These are phyloP conservation scores for Lasioglossum morio DNA, from an alignment of 2,888 invertebrate species.

Conservation along the genomic window DNA sequence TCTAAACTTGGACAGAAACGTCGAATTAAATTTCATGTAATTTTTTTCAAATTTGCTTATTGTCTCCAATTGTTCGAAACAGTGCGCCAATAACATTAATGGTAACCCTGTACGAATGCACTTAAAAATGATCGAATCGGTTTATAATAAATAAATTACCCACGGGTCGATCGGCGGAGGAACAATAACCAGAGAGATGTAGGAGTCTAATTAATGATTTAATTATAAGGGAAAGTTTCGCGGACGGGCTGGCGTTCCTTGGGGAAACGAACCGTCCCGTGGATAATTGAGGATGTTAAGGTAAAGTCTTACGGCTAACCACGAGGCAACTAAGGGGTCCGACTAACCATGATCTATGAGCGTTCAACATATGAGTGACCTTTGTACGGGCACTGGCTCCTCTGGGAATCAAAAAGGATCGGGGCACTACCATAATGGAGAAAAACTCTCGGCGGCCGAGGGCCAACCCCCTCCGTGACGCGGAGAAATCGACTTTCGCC, in stretches of 20 bases:
- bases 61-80: no score
- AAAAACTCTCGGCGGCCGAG: conserved; percentile 67
- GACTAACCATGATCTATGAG: conserved; percentile 82
- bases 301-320: conserved; percentile 75
- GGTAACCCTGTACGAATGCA: no score
- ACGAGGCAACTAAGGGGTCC: conserved; percentile 60
- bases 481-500: conserved; percentile 58
- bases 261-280: conserved; percentile 69
- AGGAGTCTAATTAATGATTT: conserved; percentile 80
- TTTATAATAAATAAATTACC: conserved; percentile 6
- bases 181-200: conserved; percentile 68
- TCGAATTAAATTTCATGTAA: no score
- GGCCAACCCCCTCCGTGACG: neutral
- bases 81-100: no score
- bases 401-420: conserved; percentile 74
- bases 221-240: conserved; percentile 80
- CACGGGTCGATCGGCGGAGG: conserved; percentile 16
- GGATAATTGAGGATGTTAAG: conserved; percentile 81
- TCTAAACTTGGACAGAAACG: no score
- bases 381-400: conserved; percentile 74
- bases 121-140: neutral
- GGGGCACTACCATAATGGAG: conserved; percentile 70
- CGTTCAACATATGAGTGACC: conserved; percentile 80
- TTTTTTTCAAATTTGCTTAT: no score
- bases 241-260: conserved; percentile 70